Percentiles rank a stretch among this genome's conserved stretches.
These are phyloP conservation scores for Toxonevra muliebris DNA, from an alignment of 2,888 invertebrate species.

Conservation along the genomic window DNA sequence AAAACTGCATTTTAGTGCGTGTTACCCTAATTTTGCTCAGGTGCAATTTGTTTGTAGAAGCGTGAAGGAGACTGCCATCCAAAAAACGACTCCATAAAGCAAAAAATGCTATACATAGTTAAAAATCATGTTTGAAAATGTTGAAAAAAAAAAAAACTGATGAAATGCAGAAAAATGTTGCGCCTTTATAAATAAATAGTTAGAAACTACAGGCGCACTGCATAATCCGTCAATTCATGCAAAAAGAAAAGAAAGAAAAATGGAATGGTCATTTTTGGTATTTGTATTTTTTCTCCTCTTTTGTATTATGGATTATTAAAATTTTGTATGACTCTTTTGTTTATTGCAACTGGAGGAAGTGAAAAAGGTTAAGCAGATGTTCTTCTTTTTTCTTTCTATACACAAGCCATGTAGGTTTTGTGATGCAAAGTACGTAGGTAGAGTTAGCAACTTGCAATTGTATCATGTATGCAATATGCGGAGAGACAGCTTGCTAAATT, in stretches of 20 bases:
- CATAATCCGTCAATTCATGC: constrained; percentile 29
- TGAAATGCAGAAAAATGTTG: constrained; percentile 12
- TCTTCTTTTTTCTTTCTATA: no score
- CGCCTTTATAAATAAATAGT: background rate
- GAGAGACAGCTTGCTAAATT: no score
- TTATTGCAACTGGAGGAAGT: no score
- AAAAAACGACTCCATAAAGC: no score
- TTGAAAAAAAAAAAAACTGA: background rate
- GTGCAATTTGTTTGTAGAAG: constrained; percentile 60
- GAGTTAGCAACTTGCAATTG: no score
- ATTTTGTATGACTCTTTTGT: background rate
- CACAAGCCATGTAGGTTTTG: no score
- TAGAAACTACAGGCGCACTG: background rate
- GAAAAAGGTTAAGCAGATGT: no score
- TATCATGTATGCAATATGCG: no score
- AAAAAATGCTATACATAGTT: no score
- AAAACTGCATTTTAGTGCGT: constrained; percentile 16
- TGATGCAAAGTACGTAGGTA: no score
- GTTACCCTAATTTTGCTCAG: constrained; percentile 59
- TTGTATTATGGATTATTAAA: background rate
- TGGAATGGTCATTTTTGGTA: constrained; percentile 1
- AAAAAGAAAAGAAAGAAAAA: background rate
- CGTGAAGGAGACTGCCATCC: constrained; percentile 45
- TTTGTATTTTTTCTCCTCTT: background rate
- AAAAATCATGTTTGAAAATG: no score